These are phyloP conservation scores for Calliopsis andreniformis DNA, from an alignment of 1,140 invertebrate species.

Conservation along the genomic window DNA sequence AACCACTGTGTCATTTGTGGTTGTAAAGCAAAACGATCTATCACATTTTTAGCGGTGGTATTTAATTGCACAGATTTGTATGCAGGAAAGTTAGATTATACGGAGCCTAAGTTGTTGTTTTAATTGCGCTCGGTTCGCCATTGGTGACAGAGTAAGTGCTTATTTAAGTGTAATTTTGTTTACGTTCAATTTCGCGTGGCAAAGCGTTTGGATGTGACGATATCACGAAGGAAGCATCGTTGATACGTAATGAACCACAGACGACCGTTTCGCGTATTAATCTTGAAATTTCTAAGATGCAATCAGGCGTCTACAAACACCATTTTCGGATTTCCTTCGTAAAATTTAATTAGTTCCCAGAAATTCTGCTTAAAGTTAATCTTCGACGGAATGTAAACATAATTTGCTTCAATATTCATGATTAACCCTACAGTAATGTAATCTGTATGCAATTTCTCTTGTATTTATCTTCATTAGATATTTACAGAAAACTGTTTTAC, in stretches of 20 bases:
- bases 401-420: no score
- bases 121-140: slow-evolving; percentile 20
- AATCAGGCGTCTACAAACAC: no score
- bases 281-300: background rate
- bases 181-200: slow-evolving; percentile 21
- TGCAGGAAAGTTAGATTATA: slow-evolving; percentile 26
- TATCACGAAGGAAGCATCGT: background rate
- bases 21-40: no score
- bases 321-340: no score
- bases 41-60: background rate
- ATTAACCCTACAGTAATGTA: no score
- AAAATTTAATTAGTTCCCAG: no score
- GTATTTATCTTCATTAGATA: no score
- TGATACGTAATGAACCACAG: background rate
- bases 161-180: slow-evolving; percentile 39
- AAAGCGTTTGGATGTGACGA: background rate
- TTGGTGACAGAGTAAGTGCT: slow-evolving; percentile 32
- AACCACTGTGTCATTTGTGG: no score
- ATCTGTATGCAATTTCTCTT: no score
- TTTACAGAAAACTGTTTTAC: no score
- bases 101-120: background rate
- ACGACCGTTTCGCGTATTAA: background rate
- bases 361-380: background rate
- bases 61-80: slow-evolving; percentile 18
- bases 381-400: no score